Evolutionary conservation across 2,888 invertebrate genomes (phyloP).

Genomic region (Cephus rjabovi): DNA sequence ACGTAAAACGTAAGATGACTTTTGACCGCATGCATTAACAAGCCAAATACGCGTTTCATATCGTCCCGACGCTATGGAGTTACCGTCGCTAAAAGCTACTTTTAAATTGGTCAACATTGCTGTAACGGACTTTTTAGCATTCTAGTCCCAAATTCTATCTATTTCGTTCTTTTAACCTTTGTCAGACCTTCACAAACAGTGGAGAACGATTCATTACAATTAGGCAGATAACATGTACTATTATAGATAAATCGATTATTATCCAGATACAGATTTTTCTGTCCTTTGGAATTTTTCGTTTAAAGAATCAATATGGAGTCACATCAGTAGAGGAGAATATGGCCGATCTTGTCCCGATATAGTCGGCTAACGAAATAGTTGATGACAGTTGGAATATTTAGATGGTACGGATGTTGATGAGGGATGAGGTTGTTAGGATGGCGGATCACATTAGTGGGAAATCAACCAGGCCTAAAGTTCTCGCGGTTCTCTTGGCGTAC

Average conservation of each 20-base stretch:
- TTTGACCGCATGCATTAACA: background rate
- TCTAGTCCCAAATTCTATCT: background rate
- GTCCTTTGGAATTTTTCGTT: background rate
- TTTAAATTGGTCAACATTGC: slow-evolving; percentile 40
- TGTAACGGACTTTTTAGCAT: background rate
- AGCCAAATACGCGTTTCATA: background rate
- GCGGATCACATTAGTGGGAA: slow-evolving; percentile 17
- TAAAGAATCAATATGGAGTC: background rate
- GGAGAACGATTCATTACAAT: background rate
- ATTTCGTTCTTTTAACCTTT: background rate
- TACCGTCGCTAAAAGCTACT: slow-evolving; percentile 26
- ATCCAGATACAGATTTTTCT: background rate
- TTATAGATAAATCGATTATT: background rate
- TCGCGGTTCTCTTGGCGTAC: slow-evolving; percentile 3
- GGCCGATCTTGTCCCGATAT: background rate
- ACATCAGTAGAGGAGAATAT: background rate
- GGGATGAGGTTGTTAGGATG: background rate
- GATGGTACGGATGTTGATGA: background rate
- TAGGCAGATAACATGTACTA: background rate
- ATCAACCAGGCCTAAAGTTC: slow-evolving; percentile 13
- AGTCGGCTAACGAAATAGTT: background rate
- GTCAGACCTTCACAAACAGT: background rate
- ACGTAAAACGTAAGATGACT: background rate
- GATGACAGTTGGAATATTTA: background rate
- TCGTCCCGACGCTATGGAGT: background rate